Base-by-base conservation (phyloP, 2,113 vertebrate genomes). In the Nothobranchius furzeri region DNA sequence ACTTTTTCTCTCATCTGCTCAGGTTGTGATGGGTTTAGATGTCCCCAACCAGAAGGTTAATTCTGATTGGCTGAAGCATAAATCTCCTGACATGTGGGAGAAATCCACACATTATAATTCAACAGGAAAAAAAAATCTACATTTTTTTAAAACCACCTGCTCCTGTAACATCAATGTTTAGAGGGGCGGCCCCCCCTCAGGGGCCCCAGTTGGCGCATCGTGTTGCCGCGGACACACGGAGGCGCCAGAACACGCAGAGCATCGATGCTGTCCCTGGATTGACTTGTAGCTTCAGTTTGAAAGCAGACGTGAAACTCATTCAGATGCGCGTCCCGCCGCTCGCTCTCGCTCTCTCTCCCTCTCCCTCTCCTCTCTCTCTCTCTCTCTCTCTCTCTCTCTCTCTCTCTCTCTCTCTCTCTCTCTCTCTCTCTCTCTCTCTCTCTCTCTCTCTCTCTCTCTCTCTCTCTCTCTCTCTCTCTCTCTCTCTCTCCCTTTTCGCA, bases 221-320 rank as follows among this genome's bases (percentile, higher is more conserved):
- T 59, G 51, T 37, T 62, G 17, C 67, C 76, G 53, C 64, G 52
- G 70, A 75, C 91, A 81, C 84, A 73, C 54, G 90, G 89, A 56
- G 90, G 91, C 89, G 89, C 89, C 81, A 73, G 70, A 77, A 73
- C 63, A 36, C 84, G 79, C 60, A 52, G 53, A 61, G 78, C 56
- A 70, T 70, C 59, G 25, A 76, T 50, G 79, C 49, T 12, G 61
- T 62, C 57, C 68, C 71, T 5, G 69, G 75, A 76, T 68, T 65
- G 77, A 85, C 76, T 75, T 58, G 69, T 64, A 66, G 64, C n/a
- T 48, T 43, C 79, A 69, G 75, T 83, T 73, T 77, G 46, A 78
- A 80, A 71, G 76, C 81, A 80, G 84, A 86, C 79, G 3, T 69
- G 56, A 58, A 65, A 70, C 49, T 87, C 81, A 75, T 73, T 82